Evolutionary conservation across 2,113 vertebrate genomes (phyloP), one percentile per base, ranked within the genome.

Genomic region (Vireo altiloquus): DNA sequence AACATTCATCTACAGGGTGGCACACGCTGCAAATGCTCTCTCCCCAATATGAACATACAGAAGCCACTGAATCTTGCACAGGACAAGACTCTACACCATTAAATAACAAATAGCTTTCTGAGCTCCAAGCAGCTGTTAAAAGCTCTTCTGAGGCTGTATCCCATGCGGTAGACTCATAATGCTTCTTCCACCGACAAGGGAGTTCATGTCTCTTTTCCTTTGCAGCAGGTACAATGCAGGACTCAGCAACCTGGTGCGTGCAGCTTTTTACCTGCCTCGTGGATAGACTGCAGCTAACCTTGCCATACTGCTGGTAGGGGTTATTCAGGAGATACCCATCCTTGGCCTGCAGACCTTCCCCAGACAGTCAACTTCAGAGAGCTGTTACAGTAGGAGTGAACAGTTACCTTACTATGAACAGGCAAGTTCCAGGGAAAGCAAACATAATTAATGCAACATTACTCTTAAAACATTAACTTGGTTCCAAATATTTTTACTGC

Each of bases 1-100:
- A 42, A 22, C 15, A 22, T 19, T 7, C 0, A 1, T 24, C 31
- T 61, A 20, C n/a, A 27, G 6, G 4, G 6, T 12, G 6, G 23
- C 42, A 63, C 6, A 15, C 0, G 0, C 10, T 37, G 20, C 33
- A 28, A 24, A 14, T 14, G 49, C 39, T 60, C 39, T 18, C 20
- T 64, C 54, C 24, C 44, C 46, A 22, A 0, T 14, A 28, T 5
- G 39, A 59, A 82, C 15, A 10, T 1, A 46, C 1, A 14, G 23
- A 21, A 31, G 37, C 5, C 37, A 40, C 15, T 4, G 20, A n/a
- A 18, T 15, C 42, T n/a, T 20, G 37, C 64, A 20, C 2, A 57
- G n/a, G 47, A 6, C 5, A 28, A 66, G 37, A 44, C 42, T 49
- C 20, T 8, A 17, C 53, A 15, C 19, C 10, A 0, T 6, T 17